Percentiles rank a stretch among this genome's conserved stretches.
Evolutionary conservation across 1,140 invertebrate species (phyloP).

Genomic region (Caerostris extrusa): DNA sequence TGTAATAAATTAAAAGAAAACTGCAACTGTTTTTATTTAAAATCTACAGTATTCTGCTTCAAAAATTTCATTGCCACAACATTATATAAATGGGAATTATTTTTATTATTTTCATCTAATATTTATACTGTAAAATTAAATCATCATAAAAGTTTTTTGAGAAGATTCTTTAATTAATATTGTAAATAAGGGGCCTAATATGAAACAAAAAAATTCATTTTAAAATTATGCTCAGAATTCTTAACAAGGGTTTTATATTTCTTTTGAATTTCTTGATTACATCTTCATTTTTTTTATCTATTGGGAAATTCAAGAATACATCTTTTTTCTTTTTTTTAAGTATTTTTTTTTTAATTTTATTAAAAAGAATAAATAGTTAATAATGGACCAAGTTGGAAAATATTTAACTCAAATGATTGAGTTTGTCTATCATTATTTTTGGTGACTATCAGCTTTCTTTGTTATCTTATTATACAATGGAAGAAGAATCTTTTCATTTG

Average conservation of each 20-base stretch:
- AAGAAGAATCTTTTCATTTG: background rate
- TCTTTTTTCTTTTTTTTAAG: background rate
- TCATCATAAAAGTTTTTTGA: too few relatives aligned
- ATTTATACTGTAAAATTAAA: too few relatives aligned
- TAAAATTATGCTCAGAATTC: background rate
- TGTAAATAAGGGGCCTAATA: too few relatives aligned
- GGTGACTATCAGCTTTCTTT: background rate
- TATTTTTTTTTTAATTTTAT: background rate
- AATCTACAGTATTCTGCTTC: too few relatives aligned
- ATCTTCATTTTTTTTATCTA: background rate
- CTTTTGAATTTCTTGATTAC: background rate
- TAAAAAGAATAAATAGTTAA: background rate
- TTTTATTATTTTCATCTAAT: too few relatives aligned
- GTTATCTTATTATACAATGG: background rate
- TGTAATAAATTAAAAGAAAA: too few relatives aligned
- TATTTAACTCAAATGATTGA: background rate
- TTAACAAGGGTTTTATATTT: background rate
- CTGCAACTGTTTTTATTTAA: too few relatives aligned
- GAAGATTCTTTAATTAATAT: too few relatives aligned
- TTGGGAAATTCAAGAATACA: background rate
- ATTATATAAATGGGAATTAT: too few relatives aligned
- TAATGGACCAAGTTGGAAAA: background rate
- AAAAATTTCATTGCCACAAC: too few relatives aligned
- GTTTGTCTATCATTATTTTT: conserved; percentile 9
- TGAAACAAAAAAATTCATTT: background rate